phyloP scores from a whole-genome alignment of 2,888 invertebrate species.

The Drosophila pegasa region DNA sequence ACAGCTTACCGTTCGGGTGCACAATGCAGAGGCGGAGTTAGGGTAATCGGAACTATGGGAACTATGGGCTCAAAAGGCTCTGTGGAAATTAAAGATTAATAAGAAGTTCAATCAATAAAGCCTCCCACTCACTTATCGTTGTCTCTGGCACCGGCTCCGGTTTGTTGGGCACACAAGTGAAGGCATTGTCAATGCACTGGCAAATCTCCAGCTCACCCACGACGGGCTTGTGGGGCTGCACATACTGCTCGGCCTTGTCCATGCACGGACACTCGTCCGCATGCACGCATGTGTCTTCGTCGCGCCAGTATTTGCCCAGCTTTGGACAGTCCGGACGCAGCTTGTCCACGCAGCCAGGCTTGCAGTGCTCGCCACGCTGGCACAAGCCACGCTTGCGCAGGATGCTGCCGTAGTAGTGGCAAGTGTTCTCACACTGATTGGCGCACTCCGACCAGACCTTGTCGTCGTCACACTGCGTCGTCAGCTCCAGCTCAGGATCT shows the following conservation, averaged over 20 bases:
- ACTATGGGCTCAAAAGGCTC: conserved; percentile 25
- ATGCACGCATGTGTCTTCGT: conserved; percentile 90
- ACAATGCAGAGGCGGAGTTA: conserved; percentile 86
- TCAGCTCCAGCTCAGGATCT: conserved; percentile 36
- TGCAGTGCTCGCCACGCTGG: conserved; percentile 78
- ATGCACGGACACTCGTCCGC: conserved; percentile 91
- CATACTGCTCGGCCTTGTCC: conserved; percentile 87
- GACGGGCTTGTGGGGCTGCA: conserved; percentile 90
- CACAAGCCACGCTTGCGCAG: conserved; percentile 82
- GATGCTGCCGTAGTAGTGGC: conserved; percentile 87
- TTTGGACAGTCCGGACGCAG: conserved; percentile 86
- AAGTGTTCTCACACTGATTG: conserved; percentile 89
- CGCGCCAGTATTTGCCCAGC: conserved; percentile 88
- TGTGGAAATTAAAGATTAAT: conserved; percentile 1
- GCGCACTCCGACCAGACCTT: conserved; percentile 89
- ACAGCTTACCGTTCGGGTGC: conserved; percentile 82
- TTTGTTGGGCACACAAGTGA: conserved; percentile 86
- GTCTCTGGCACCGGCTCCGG: conserved; percentile 28
- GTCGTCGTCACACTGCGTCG: conserved; percentile 83
- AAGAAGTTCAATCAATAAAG: background rate
- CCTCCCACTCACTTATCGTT: conserved; percentile 42
- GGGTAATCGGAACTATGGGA: conserved; percentile 65
- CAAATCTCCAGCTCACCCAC: conserved; percentile 88
- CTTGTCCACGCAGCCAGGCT: conserved; percentile 83
- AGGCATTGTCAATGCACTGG: conserved; percentile 92